A percentile compares a stretch with the other conserved stretches of the same genome.
These are phyloP conservation scores for Limnephilus marmoratus DNA, from an alignment of 2,888 invertebrate genomes.

Conservation along the genomic window DNA sequence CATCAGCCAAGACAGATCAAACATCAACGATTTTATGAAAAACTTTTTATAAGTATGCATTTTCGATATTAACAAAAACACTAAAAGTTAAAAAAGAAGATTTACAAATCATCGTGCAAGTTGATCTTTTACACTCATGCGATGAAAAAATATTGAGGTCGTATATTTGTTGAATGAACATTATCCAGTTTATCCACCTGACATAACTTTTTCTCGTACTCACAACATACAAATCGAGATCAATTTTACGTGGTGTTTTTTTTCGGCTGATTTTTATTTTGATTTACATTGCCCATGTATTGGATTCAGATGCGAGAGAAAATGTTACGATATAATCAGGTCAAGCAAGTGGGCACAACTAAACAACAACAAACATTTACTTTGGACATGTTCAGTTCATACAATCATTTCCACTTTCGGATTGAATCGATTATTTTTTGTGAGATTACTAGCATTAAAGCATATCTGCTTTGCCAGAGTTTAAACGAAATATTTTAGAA, in stretches of 20 bases:
- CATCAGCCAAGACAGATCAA: too few species aligned
- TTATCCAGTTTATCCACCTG: neutral
- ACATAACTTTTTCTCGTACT: neutral
- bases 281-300: neutral
- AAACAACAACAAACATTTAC: neutral
- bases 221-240: neutral
- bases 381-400: neutral
- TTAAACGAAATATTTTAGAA: neutral
- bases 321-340: neutral
- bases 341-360: neutral
- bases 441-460: neutral
- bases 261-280: neutral
- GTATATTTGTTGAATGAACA: neutral
- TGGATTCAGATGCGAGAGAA: neutral
- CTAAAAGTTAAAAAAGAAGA: too few species aligned
- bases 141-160: neutral
- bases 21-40: too few species aligned
- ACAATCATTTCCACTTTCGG: neutral
- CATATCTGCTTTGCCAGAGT: neutral
- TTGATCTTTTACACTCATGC: neutral
- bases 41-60: too few species aligned
- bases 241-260: neutral
- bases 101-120: neutral
- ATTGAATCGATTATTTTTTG: neutral
- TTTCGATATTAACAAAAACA: too few species aligned